phyloP scores from a whole-genome alignment of 2,888 invertebrate species.

The Lingula anatina region DNA sequence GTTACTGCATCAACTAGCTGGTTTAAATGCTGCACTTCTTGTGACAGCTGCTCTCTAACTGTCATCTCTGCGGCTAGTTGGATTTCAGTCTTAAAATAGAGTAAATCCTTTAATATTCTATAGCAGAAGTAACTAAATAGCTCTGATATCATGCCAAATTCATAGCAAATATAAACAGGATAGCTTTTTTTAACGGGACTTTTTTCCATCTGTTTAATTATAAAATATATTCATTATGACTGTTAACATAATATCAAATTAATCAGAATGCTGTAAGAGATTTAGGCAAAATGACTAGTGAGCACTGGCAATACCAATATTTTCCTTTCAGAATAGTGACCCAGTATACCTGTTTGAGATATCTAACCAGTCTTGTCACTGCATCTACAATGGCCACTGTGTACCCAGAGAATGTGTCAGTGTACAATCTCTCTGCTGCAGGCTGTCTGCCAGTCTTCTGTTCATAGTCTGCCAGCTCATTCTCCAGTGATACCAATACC shows the following conservation, averaged over 20 bases:
- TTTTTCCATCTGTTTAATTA: too few relatives aligned
- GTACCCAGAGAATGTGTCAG: constrained; percentile 38
- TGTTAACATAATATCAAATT: too few relatives aligned
- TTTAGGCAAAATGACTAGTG: too few relatives aligned
- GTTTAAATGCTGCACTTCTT: constrained; percentile 35
- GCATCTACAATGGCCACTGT: constrained; percentile 39
- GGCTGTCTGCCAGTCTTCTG: constrained; percentile 30
- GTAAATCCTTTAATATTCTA: too few relatives aligned
- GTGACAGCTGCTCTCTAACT: constrained; percentile 33
- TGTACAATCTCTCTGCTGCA: constrained; percentile 23
- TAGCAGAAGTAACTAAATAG: too few relatives aligned
- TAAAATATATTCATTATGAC: too few relatives aligned
- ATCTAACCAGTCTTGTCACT: constrained; percentile 33
- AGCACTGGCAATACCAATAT: too few relatives aligned
- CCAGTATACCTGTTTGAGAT: constrained; percentile 38
- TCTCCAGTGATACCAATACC: constrained; percentile 35
- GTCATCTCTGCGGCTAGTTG: constrained; percentile 31
- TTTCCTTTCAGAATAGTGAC: too few relatives aligned
- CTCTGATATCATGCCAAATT: too few relatives aligned
- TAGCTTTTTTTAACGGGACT: too few relatives aligned
- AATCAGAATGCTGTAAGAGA: too few relatives aligned
- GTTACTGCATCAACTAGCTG: constrained; percentile 34
- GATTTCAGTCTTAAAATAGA: constrained; percentile 27
- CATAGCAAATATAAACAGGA: too few relatives aligned
- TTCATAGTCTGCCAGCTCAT: constrained; percentile 36